Base-by-base conservation (phyloP, 1,140 invertebrate species). In the Lepidurus apus region DNA sequence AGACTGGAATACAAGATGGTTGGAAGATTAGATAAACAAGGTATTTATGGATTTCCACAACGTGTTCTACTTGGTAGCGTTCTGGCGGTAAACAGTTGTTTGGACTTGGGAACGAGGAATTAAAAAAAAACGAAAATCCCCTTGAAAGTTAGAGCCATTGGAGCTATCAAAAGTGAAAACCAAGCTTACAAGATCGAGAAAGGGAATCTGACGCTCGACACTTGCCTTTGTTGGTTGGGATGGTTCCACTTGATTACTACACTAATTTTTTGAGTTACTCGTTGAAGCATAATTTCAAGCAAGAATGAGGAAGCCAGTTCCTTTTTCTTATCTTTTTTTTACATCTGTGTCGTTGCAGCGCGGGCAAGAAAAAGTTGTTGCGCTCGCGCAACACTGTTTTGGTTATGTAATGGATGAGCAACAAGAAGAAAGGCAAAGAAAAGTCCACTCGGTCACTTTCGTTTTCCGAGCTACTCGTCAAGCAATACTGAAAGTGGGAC, bases 401-500 rank as follows among this genome's bases (percentile, higher is more conserved):
- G 53, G 1, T 47, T 47, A 17, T 10, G 45, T 65, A 65, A 65
- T 65, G 13, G n/a, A 65, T 65, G 53, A 21, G 53, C 53, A 65
- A 7, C 53, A 21, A 65, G 21, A 65, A 65, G 53, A 65, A 65
- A 65, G 53, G 17, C 53, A 65, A 17, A 7, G 53, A 13, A 65
- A 65, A 65, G 53, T 65, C 53, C 21, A 65, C 53, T 1, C 53
- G 53, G 53, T 65, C n/a, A 65, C 53, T 65, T 65, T 65, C 53
- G 53, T 65, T 65, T 47, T 65, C 21, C n/a, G 17, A 17, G 21
- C 13, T 17, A 1, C 21, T 65, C 53, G 53, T 65, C 53, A 21
- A 65, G 53, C 13, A 17, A 65, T 65, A 65, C 53, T 65, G 53
- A 65, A 65, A 65, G 53, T 65, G 53, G 21, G 43, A 77, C 42